These are phyloP conservation scores for Netelia melanura DNA, from an alignment of 2,888 invertebrate species.

Conservation along the genomic window DNA sequence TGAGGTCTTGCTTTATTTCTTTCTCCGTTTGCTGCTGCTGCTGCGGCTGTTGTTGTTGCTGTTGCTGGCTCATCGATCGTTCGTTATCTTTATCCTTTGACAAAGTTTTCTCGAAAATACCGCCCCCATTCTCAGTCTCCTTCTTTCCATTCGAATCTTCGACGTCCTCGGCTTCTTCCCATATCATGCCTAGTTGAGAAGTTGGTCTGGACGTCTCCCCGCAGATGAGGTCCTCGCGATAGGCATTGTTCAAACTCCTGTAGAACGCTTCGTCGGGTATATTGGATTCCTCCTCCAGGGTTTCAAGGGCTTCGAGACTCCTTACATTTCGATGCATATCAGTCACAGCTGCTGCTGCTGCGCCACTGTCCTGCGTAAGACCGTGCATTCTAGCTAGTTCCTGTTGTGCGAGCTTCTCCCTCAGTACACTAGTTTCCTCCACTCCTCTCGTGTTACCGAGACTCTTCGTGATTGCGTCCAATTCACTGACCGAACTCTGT, in stretches of 20 bases:
- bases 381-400: conserved; percentile 81
- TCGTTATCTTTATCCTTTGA: conserved; percentile 76
- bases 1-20: conserved; percentile 68
- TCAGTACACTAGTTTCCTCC: conserved; percentile 80
- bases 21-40: conserved; percentile 74
- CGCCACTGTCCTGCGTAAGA: conserved; percentile 77
- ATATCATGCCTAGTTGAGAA: conserved; percentile 94
- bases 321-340: conserved; percentile 81
- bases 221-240: conserved; percentile 91
- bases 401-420: conserved; percentile 81
- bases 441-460: conserved; percentile 80
- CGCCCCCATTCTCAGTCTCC: conserved; percentile 67
- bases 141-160: conserved; percentile 86
- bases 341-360: conserved; percentile 76
- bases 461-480: conserved; percentile 82
- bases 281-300: conserved; percentile 86
- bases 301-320: conserved; percentile 81
- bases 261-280: conserved; percentile 94
- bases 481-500: conserved; percentile 79
- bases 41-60: conserved; percentile 36
- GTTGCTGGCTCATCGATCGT: conserved; percentile 58
- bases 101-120: conserved; percentile 70
- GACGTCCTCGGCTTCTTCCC: conserved; percentile 93
- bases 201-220: conserved; percentile 88
- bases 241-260: conserved; percentile 94